These are phyloP conservation scores for Chionis minor DNA, from an alignment of 2,113 vertebrate genomes.

Conservation along the genomic window DNA sequence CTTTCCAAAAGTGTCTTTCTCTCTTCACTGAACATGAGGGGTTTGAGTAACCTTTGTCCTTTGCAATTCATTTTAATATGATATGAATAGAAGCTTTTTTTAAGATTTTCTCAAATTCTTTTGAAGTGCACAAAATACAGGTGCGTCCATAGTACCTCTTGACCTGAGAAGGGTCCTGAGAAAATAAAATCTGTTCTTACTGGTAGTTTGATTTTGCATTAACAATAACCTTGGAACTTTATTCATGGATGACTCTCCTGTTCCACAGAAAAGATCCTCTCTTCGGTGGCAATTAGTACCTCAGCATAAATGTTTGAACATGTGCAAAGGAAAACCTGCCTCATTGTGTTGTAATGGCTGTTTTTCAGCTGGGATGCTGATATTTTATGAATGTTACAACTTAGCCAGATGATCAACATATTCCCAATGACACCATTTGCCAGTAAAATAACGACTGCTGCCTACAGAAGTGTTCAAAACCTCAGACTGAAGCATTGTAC, in stretches of 20 bases:
- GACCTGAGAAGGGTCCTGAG: not conserved
- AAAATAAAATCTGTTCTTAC: not conserved
- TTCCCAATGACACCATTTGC: constrained; percentile 48
- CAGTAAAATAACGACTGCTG: constrained; percentile 46
- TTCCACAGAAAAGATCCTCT: not conserved
- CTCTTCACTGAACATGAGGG: not conserved
- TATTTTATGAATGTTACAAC: constrained; percentile 44
- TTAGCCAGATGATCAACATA: constrained; percentile 43
- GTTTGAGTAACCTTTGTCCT: not conserved
- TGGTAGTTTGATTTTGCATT: not conserved
- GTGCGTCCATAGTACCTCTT: not conserved
- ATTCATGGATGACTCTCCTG: not conserved
- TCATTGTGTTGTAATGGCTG: not conserved
- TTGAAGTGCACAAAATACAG: not conserved
- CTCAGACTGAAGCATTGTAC: constrained; percentile 42
- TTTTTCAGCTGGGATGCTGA: constrained; percentile 32
- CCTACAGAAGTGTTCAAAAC: constrained; percentile 35
- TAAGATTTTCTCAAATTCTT: not conserved
- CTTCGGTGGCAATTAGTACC: not conserved
- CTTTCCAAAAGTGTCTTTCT: not conserved
- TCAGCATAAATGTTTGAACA: not conserved
- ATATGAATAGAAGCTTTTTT: not conserved
- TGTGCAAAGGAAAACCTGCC: not conserved
- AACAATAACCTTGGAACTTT: not conserved
- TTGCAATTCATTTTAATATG: not conserved